Percentiles rank a stretch among this genome's conserved stretches.
These are phyloP conservation scores for Anastatus disparis DNA, from an alignment of 1,140 invertebrate species.

Conservation along the genomic window DNA sequence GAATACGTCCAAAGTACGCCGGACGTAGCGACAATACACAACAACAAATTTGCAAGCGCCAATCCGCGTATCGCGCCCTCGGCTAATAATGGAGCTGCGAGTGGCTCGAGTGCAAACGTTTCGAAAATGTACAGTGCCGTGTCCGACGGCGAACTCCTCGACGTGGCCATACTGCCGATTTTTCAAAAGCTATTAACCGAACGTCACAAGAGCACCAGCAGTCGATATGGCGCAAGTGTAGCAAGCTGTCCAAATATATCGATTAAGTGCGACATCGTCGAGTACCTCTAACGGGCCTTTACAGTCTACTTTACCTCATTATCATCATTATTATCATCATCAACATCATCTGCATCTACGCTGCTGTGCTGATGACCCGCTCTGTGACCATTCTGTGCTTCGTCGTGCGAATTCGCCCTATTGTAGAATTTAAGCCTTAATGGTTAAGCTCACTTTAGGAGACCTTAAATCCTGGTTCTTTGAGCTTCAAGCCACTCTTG, in stretches of 20 bases:
- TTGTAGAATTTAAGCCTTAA: constrained; percentile 17
- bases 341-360: too few species aligned
- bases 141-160: constrained; percentile 84
- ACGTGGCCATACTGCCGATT: constrained; percentile 86
- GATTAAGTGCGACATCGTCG: constrained; percentile 95
- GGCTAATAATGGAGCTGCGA: too few species aligned
- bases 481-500: too few species aligned
- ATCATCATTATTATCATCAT: too few species aligned
- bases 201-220: constrained; percentile 75
- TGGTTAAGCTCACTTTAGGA: constrained; percentile 11
- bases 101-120: constrained; percentile 48
- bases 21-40: constrained; percentile 68
- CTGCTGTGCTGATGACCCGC: too few species aligned
- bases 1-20: constrained; percentile 74
- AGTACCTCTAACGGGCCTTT: constrained; percentile 79
- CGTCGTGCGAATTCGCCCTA: constrained; percentile 12
- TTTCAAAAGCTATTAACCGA: constrained; percentile 90
- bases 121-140: constrained; percentile 80
- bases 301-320: too few species aligned
- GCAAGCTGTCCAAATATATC: constrained; percentile 93
- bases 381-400: neutral
- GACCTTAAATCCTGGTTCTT: constrained; percentile 1
- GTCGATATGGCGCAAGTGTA: constrained; percentile 76
- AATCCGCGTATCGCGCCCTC: constrained; percentile 49
- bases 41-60: constrained; percentile 57